These are phyloP conservation scores for Urocyon cinereoargenteus DNA, from an alignment of 2,797 vertebrate species.

Conservation along the genomic window DNA sequence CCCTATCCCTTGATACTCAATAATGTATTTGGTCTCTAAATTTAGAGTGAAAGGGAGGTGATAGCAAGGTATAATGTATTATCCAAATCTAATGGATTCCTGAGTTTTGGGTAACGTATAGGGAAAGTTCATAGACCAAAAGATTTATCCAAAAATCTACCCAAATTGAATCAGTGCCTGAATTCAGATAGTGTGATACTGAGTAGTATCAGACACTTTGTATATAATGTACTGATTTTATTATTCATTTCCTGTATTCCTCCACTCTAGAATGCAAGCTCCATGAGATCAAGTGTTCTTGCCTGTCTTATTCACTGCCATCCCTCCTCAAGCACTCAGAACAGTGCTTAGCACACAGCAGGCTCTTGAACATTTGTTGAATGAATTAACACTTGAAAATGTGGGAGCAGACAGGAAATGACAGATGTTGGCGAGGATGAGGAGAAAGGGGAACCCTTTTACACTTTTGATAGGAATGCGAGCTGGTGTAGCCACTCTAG, in stretches of 20 bases:
- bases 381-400: background rate
- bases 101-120: background rate
- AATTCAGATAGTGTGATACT: background rate
- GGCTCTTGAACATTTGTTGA: background rate
- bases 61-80: background rate
- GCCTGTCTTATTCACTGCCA: background rate
- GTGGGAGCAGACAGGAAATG: background rate
- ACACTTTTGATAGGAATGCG: background rate
- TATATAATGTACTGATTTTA: background rate
- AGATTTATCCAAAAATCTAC: background rate
- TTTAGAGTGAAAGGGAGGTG: background rate
- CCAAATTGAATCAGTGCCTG: background rate
- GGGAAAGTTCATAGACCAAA: constrained; percentile 7
- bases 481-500: background rate
- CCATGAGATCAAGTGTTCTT: background rate
- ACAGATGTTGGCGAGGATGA: background rate
- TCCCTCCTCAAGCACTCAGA: background rate
- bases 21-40: background rate
- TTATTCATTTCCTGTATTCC: background rate
- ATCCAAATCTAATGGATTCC: background rate
- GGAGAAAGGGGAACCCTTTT: background rate
- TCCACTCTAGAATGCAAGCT: background rate
- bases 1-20: background rate
- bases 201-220: background rate
- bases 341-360: background rate